Evolutionary conservation across 2,113 vertebrate genomes (phyloP).

Genomic region (Bubo scandiacus): DNA sequence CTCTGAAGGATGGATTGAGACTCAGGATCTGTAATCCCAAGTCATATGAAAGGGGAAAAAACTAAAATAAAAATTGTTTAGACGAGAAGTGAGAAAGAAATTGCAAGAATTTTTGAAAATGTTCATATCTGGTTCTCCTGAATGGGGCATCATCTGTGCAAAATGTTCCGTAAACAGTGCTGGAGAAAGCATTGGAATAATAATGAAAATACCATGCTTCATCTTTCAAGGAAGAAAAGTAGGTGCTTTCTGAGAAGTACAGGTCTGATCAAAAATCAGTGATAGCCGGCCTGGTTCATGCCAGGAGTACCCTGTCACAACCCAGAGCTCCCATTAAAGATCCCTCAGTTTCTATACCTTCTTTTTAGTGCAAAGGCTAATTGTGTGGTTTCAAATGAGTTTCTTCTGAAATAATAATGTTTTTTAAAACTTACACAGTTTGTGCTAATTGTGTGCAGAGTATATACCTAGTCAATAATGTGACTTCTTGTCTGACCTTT

Average conservation of each 20-base stretch:
- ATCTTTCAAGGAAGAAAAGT: not conserved
- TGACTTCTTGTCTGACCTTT: constrained; percentile 21
- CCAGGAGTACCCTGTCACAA: not conserved
- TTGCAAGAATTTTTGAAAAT: not conserved
- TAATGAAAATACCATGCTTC: not conserved
- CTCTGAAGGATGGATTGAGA: not conserved
- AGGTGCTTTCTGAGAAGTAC: not conserved
- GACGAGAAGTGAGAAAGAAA: not conserved
- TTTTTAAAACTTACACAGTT: not conserved
- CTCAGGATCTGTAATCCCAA: not conserved
- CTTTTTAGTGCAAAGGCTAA: not conserved
- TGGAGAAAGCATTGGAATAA: not conserved
- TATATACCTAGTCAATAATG: constrained; percentile 4
- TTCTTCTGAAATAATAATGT: not conserved
- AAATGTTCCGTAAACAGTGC: not conserved
- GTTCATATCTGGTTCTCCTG: not conserved
- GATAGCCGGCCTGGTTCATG: not conserved
- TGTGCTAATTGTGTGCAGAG: not conserved
- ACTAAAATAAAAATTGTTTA: not conserved
- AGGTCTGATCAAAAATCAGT: not conserved
- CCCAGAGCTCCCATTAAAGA: not conserved
- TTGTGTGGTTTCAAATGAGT: not conserved
- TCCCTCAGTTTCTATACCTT: not conserved
- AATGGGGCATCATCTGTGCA: not conserved
- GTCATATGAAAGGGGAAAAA: not conserved